A percentile compares a stretch with the other conserved stretches of the same genome.
Evolutionary conservation across 2,797 vertebrate genomes (phyloP).

Genomic region (Furcifer pardalis): DNA sequence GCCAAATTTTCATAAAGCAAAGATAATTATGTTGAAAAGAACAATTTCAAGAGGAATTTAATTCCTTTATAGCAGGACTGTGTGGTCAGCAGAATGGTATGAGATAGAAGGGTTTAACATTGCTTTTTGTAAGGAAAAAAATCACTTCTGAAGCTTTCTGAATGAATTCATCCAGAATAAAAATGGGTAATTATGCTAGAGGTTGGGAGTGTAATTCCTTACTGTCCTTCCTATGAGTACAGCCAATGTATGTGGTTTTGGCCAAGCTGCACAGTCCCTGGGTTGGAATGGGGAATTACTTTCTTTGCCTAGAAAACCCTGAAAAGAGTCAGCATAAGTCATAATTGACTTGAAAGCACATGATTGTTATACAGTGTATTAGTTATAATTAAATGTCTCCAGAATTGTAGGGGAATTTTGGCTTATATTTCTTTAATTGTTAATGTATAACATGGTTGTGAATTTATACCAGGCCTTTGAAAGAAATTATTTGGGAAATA

Average conservation of each 20-base stretch:
- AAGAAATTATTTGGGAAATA: neutral
- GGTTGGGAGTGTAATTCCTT: no score
- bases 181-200: constrained; percentile 25
- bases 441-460: constrained; percentile 53
- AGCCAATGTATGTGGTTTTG: no score
- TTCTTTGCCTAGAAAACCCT: no score
- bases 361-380: no score
- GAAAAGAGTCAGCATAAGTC: no score
- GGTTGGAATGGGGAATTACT: no score
- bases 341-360: no score
- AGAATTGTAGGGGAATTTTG: constrained; percentile 31
- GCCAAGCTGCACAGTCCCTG: no score
- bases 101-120: neutral
- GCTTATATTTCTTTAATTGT: constrained; percentile 49
- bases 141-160: constrained; percentile 13
- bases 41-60: constrained; percentile 1
- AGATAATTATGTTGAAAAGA: constrained; percentile 20
- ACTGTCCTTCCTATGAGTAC: no score
- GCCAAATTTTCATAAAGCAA: constrained; percentile 19
- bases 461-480: constrained; percentile 32
- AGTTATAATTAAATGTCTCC: constrained; percentile 47
- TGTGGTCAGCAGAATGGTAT: constrained; percentile 20
- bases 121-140: constrained; percentile 26
- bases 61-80: constrained; percentile 18
- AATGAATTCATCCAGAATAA: constrained; percentile 30